phyloP scores from a whole-genome alignment of 2,888 invertebrate genomes.

The Cephus pygmeus region DNA sequence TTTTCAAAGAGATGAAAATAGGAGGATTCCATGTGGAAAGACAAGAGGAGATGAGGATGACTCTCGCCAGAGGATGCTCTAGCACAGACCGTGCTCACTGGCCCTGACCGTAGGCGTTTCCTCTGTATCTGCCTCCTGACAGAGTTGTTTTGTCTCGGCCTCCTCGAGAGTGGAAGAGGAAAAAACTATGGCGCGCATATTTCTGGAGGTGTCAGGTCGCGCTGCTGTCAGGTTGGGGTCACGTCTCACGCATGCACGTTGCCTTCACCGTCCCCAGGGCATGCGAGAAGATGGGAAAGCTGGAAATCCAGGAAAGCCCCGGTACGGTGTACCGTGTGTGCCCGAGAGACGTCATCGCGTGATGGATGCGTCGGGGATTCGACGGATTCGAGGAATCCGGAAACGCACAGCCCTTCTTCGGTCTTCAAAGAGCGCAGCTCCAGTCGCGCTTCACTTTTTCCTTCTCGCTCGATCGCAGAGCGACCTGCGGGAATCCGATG shows the following conservation, averaged over 20 bases:
- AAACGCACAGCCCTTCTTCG: slow-evolving; percentile 35
- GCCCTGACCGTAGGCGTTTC: background rate
- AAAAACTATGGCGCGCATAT: slow-evolving; percentile 29
- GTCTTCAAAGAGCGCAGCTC: background rate
- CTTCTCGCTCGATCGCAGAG: background rate
- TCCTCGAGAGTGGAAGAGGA: background rate
- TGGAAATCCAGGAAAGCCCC: slow-evolving; percentile 21
- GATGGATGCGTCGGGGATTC: slow-evolving; percentile 58
- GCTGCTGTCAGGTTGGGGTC: slow-evolving; percentile 40
- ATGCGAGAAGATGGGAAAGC: slow-evolving; percentile 12
- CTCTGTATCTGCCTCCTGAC: background rate
- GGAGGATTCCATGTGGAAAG: slow-evolving; percentile 3
- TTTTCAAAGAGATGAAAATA: slow-evolving; percentile 49
- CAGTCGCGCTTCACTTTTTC: slow-evolving; percentile 5
- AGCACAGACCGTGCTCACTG: background rate
- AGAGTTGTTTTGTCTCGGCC: slow-evolving; percentile 1
- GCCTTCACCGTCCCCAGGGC: slow-evolving; percentile 38
- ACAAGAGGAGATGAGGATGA: background rate
- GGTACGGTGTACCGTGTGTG: background rate
- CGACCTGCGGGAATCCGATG: background rate
- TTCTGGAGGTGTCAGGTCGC: slow-evolving; percentile 29
- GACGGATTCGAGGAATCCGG: slow-evolving; percentile 48
- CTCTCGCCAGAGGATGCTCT: background rate
- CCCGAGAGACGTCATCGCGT: slow-evolving; percentile 28
- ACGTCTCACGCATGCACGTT: slow-evolving; percentile 38